Conservation (phyloP, 2,113 vertebrate species). For the Acinonyx jubatus region DNA sequence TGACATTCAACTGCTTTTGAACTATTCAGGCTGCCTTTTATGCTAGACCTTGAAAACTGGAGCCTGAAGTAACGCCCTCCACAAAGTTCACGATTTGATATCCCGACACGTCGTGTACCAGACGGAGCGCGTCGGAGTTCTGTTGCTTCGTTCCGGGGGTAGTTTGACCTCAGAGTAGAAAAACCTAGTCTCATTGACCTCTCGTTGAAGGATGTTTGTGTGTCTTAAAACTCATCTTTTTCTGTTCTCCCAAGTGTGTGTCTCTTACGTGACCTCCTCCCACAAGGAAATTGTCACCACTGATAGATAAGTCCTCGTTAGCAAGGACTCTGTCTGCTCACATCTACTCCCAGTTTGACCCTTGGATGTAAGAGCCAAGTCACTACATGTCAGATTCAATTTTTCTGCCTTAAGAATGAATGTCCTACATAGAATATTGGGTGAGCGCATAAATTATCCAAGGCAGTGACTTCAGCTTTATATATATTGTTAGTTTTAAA, state of each 20-base stretch:
- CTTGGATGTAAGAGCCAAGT: constrained; percentile 55
- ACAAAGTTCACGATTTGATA: neutral
- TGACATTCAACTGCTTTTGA: constrained; percentile 42
- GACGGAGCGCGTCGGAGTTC: constrained; percentile 4
- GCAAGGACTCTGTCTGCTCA: constrained; percentile 10
- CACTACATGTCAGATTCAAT: constrained; percentile 58
- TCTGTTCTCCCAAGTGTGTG: constrained; percentile 36
- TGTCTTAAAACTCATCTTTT: constrained; percentile 42
- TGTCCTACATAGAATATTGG: constrained; percentile 57
- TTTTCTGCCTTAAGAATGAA: constrained; percentile 80
- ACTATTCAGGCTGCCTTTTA: constrained; percentile 53
- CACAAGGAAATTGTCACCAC: neutral
- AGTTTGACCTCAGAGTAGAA: constrained; percentile 32
- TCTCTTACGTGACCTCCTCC: constrained; percentile 43
- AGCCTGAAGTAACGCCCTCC: constrained; percentile 35
- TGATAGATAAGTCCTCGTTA: neutral
- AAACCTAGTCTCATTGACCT: constrained; percentile 1
- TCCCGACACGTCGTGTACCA: neutral
- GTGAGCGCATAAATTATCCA: constrained; percentile 50
- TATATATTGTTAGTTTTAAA: constrained; percentile 39
- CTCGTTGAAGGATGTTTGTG: neutral
- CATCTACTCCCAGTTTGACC: constrained; percentile 40
- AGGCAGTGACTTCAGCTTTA: constrained; percentile 72
- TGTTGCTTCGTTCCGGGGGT: constrained; percentile 18
- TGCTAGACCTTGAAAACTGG: constrained; percentile 44